These are phyloP conservation scores for Coracopsis vasa DNA, from an alignment of 2,113 vertebrate species.

Conservation along the genomic window DNA sequence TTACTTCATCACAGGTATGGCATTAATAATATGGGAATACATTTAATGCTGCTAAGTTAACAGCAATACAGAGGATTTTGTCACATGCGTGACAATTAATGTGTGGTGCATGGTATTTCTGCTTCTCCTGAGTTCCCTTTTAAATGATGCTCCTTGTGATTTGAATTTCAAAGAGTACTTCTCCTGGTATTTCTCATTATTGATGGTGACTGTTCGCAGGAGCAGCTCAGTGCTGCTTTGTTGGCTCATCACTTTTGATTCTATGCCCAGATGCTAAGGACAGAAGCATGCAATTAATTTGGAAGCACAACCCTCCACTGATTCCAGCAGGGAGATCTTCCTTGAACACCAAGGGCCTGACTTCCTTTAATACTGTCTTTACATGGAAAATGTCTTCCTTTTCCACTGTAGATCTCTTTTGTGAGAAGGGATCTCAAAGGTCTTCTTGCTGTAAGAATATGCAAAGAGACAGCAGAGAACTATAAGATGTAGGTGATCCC, in stretches of 20 bases:
- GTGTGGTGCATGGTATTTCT: neutral
- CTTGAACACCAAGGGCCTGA: neutral
- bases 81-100: constrained; percentile 14
- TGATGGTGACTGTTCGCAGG: neutral
- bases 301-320: constrained; percentile 15
- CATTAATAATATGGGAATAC: constrained; percentile 11
- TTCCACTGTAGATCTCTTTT: neutral
- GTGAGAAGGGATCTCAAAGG: neutral
- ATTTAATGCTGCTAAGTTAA: neutral
- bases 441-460: neutral
- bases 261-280: constrained; percentile 20
- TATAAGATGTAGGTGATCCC: neutral
- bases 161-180: constrained; percentile 14
- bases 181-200: neutral
- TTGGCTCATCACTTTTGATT: constrained; percentile 41
- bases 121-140: neutral
- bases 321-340: neutral
- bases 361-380: neutral
- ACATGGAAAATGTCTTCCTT: neutral
- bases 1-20: neutral
- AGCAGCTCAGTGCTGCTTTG: constrained; percentile 9
- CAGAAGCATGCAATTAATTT: constrained; percentile 42
- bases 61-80: neutral
- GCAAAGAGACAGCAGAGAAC: neutral
- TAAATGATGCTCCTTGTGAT: neutral